These are phyloP conservation scores for Hemithea aestivaria DNA, from an alignment of 2,888 invertebrate species.

Conservation along the genomic window DNA sequence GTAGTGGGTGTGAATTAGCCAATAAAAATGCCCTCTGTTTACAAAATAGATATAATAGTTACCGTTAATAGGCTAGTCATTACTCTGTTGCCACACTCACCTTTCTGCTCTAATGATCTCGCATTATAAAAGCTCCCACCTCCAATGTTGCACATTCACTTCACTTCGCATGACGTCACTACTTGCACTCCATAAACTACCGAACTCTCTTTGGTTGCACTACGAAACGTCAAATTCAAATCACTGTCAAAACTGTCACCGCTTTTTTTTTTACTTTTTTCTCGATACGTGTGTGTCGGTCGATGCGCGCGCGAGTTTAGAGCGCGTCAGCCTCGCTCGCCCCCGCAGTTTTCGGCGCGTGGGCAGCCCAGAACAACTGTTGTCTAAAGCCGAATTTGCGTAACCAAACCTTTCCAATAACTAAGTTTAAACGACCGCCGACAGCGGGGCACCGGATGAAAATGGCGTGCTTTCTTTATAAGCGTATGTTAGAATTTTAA, in stretches of 20 bases:
- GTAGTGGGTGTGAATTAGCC: constrained; percentile 2
- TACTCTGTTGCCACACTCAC: constrained; percentile 56
- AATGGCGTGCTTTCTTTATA: constrained; percentile 76
- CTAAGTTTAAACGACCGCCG: constrained; percentile 50
- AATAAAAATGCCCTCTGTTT: constrained; percentile 18
- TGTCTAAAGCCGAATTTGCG: constrained; percentile 71
- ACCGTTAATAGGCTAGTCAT: constrained; percentile 45
- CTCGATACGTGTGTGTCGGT: constrained; percentile 58
- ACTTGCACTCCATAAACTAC: constrained; percentile 71
- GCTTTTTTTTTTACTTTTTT: constrained; percentile 37
- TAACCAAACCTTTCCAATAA: constrained; percentile 33
- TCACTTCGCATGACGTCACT: constrained; percentile 77
- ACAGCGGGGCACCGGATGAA: constrained; percentile 68
- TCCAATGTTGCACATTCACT: constrained; percentile 57
- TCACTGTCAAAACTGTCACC: constrained; percentile 35
- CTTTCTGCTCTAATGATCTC: constrained; percentile 71
- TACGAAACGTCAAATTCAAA: constrained; percentile 34
- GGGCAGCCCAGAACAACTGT: constrained; percentile 56
- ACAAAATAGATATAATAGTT: constrained; percentile 39
- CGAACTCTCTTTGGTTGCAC: constrained; percentile 49
- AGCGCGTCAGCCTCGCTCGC: constrained; percentile 69
- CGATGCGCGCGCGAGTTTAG: constrained; percentile 68
- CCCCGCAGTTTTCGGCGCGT: constrained; percentile 71
- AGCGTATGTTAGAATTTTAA: constrained; percentile 78
- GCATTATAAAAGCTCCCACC: constrained; percentile 70